Evolutionary conservation across 2,888 invertebrate species (phyloP).

Genomic region (Drosophila kuntzei): DNA sequence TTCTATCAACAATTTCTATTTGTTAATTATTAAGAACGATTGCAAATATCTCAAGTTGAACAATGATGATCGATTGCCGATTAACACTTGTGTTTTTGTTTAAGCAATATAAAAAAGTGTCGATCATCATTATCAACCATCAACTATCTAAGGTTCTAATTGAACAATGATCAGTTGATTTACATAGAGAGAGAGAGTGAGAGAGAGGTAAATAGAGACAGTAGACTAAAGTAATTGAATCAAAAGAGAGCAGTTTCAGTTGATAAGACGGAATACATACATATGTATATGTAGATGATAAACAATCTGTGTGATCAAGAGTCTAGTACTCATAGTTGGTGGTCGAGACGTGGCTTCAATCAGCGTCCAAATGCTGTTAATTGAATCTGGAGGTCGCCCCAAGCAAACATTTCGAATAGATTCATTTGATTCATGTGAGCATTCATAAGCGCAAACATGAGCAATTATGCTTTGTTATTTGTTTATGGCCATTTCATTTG

Average conservation of each 20-base stretch:
- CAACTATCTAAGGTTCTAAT: constrained; percentile 22
- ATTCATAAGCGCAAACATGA: constrained; percentile 38
- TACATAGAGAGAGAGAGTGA: neutral
- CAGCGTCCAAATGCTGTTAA: constrained; percentile 64
- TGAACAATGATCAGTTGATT: constrained; percentile 16
- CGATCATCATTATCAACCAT: constrained; percentile 44
- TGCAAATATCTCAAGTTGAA: constrained; percentile 5
- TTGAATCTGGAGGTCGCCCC: constrained; percentile 75
- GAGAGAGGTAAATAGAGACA: neutral
- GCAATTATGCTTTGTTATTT: constrained; percentile 74
- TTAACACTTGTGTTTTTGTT: constrained; percentile 18
- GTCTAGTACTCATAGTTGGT: constrained; percentile 26
- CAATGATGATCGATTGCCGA: constrained; percentile 46
- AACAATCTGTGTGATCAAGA: constrained; percentile 1
- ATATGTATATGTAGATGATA: too few species aligned
- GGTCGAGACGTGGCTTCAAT: constrained; percentile 52
- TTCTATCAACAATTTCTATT: neutral
- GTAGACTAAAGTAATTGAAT: constrained; percentile 20
- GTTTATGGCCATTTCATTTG: constrained; percentile 75
- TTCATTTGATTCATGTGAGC: constrained; percentile 17
- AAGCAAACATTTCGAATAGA: constrained; percentile 10
- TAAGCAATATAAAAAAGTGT: constrained; percentile 28
- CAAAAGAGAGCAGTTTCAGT: neutral
- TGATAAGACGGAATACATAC: constrained; percentile 9
- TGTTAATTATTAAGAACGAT: neutral